A percentile compares a stretch with the other conserved stretches of the same genome.
phyloP scores from a whole-genome alignment of 2,113 vertebrate species.

The Python bivittatus region DNA sequence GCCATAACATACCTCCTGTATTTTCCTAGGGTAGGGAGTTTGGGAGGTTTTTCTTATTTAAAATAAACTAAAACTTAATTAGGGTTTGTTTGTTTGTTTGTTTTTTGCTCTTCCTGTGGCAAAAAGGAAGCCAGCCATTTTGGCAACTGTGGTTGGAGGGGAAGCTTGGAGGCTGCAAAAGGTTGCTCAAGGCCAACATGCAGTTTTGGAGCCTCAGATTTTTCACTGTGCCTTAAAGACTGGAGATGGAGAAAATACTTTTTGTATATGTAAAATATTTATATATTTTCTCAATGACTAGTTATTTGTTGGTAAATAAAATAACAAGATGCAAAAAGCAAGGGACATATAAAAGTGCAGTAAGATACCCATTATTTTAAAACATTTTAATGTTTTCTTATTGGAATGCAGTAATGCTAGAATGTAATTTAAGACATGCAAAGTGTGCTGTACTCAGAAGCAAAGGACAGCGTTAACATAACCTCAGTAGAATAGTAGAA shows the following conservation, averaged over 20 bases:
- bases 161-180: neutral
- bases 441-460: neutral
- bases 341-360: neutral
- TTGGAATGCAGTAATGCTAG: neutral
- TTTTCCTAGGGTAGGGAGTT: neutral
- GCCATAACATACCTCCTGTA: neutral
- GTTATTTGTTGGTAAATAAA: neutral
- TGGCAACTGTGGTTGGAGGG: neutral
- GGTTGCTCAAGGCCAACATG: neutral
- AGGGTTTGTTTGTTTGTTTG: neutral
- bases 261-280: neutral
- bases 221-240: neutral
- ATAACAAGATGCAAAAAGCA: neutral
- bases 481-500: neutral
- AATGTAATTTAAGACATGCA: neutral
- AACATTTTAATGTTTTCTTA: neutral
- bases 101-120: neutral
- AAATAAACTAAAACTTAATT: neutral
- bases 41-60: neutral
- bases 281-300: neutral
- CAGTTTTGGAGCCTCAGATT: neutral
- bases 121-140: neutral
- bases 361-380: neutral
- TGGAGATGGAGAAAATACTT: neutral
- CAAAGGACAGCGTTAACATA: neutral